phyloP scores from a whole-genome alignment of 1,140 invertebrate genomes.

The Cherax destructor region DNA sequence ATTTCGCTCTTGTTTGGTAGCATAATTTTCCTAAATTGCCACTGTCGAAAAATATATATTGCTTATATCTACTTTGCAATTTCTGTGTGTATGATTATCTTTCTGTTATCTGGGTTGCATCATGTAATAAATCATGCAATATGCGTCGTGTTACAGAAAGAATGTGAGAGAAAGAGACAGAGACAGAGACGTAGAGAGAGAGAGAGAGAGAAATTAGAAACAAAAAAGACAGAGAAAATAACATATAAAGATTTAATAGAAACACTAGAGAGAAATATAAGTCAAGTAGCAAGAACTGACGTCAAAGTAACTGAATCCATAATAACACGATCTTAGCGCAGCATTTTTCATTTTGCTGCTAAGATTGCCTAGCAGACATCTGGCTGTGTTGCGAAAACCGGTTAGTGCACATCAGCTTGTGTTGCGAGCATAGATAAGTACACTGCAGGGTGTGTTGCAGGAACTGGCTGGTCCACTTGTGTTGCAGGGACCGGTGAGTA shows the following conservation, averaged over 20 bases:
- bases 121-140: slow-evolving; percentile 26
- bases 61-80: neutral
- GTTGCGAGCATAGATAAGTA: too few relatives aligned
- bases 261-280: too few relatives aligned
- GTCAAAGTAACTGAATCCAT: neutral
- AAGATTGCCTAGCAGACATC: too few relatives aligned
- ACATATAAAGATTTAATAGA: too few relatives aligned
- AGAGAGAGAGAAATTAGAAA: neutral
- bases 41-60: slow-evolving; percentile 25
- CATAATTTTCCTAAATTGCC: slow-evolving; percentile 12
- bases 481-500: neutral
- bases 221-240: neutral
- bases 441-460: too few relatives aligned
- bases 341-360: neutral
- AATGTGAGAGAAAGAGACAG: neutral
- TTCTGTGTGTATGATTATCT: slow-evolving; percentile 9
- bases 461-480: too few relatives aligned
- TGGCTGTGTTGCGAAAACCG: too few relatives aligned
- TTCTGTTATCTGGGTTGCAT: slow-evolving; percentile 13
- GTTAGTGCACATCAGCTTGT: too few relatives aligned
- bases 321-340: neutral
- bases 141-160: slow-evolving; percentile 2
- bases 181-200: neutral
- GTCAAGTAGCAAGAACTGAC: too few relatives aligned
- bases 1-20: neutral